A percentile compares a stretch with the other conserved stretches of the same genome.
These are phyloP conservation scores for Harmothoe impar DNA, from an alignment of 2,888 invertebrate genomes.

Conservation along the genomic window DNA sequence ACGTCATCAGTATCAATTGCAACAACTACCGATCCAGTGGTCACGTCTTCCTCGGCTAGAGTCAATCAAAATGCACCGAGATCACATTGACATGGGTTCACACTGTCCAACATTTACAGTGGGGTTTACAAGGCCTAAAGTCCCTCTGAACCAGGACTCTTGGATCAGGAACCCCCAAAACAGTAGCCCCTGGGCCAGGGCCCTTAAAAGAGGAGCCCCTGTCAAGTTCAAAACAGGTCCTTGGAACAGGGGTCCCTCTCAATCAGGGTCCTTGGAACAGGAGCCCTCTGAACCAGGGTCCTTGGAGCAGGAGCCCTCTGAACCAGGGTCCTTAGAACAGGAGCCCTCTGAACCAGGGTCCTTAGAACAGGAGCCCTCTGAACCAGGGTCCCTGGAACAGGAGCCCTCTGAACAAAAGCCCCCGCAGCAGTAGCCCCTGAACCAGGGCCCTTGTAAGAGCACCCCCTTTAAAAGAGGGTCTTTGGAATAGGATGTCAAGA, in stretches of 20 bases:
- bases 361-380: too few species aligned
- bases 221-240: background rate
- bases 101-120: background rate
- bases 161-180: background rate
- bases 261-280: too few species aligned
- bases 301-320: too few species aligned
- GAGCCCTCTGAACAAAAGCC: too few species aligned
- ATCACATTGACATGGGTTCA: background rate
- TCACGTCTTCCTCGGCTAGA: background rate
- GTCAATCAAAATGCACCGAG: slow-evolving; percentile 1
- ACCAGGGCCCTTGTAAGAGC: too few species aligned
- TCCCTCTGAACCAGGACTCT: background rate
- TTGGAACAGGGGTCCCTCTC: background rate
- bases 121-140: background rate
- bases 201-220: background rate
- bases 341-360: too few species aligned
- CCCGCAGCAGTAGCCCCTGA: too few species aligned
- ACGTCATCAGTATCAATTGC: background rate
- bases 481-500: too few species aligned
- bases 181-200: background rate
- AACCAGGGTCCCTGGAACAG: too few species aligned
- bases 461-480: too few species aligned
- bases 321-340: too few species aligned
- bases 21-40: background rate
- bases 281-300: too few species aligned